These are phyloP conservation scores for Mormoops blainvillei DNA, from an alignment of 2,113 vertebrate species.

Conservation along the genomic window DNA sequence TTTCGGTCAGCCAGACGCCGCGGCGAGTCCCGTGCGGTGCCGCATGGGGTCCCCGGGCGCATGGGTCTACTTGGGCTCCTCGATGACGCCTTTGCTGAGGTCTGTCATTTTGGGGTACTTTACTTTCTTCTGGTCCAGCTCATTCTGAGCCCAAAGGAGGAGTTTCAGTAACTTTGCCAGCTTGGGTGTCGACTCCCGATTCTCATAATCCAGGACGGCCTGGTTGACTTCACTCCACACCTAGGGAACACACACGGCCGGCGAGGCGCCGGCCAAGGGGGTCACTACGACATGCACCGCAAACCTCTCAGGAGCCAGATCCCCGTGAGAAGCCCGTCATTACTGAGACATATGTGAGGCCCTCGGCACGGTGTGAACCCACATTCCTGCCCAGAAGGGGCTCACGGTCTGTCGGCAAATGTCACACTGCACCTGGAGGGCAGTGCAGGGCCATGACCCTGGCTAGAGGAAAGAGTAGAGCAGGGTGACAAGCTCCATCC, in stretches of 20 bases:
- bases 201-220: slow-evolving; percentile 87
- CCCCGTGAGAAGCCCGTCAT: background rate
- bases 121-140: slow-evolving; percentile 99
- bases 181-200: slow-evolving; percentile 93
- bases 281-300: fast-evolving
- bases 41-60: slow-evolving; percentile 53
- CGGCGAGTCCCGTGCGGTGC: slow-evolving; percentile 66
- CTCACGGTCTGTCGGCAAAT: fast-evolving
- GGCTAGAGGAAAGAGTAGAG: background rate
- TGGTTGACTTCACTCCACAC: slow-evolving; percentile 99
- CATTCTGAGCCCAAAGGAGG: slow-evolving; percentile 98
- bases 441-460: background rate
- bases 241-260: slow-evolving; percentile 72
- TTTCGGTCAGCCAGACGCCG: slow-evolving; percentile 72
- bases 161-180: slow-evolving; percentile 97
- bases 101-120: slow-evolving; percentile 99
- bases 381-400: background rate
- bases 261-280: background rate
- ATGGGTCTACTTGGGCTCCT: slow-evolving; percentile 93
- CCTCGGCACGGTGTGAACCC: background rate
- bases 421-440: background rate
- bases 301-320: too few species aligned
- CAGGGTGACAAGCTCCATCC: fast-evolving
- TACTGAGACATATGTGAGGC: background rate
- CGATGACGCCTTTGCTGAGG: slow-evolving; percentile 98